phyloP scores from a whole-genome alignment of 2,888 invertebrate species.

The Invenusta paracnida region DNA sequence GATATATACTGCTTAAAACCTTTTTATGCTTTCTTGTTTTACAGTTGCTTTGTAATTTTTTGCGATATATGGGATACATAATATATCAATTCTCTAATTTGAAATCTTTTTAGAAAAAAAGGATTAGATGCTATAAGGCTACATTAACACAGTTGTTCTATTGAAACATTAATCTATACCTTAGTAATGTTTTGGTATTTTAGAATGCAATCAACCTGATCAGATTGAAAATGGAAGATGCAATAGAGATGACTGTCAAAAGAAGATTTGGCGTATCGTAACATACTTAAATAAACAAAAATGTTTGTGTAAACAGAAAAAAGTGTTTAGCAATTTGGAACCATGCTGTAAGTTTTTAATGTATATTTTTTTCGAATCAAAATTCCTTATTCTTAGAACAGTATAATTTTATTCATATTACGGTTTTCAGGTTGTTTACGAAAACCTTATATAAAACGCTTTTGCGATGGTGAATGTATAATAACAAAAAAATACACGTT shows the following conservation, averaged over 20 bases:
- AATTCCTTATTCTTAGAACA: not conserved
- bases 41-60: too few relatives aligned
- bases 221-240: not conserved
- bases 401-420: too few relatives aligned
- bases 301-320: slow-evolving; percentile 8
- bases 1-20: too few relatives aligned
- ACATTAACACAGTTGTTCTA: not conserved
- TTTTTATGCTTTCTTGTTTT: too few relatives aligned
- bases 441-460: not conserved
- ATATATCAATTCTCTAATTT: too few relatives aligned
- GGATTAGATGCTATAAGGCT: too few relatives aligned
- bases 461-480: slow-evolving; percentile 24
- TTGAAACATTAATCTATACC: not conserved
- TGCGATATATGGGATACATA: too few relatives aligned
- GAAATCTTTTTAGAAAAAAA: too few relatives aligned
- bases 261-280: not conserved
- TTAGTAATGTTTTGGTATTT: not conserved
- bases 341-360: slow-evolving; percentile 31
- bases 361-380: not conserved
- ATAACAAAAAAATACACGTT: slow-evolving; percentile 5
- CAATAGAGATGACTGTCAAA: slow-evolving; percentile 1
- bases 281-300: not conserved
- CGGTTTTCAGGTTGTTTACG: slow-evolving; percentile 21
- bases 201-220: not conserved
- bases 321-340: not conserved